phyloP scores from a whole-genome alignment of 2,113 vertebrate genomes.

The Sphyrna mokarran region DNA sequence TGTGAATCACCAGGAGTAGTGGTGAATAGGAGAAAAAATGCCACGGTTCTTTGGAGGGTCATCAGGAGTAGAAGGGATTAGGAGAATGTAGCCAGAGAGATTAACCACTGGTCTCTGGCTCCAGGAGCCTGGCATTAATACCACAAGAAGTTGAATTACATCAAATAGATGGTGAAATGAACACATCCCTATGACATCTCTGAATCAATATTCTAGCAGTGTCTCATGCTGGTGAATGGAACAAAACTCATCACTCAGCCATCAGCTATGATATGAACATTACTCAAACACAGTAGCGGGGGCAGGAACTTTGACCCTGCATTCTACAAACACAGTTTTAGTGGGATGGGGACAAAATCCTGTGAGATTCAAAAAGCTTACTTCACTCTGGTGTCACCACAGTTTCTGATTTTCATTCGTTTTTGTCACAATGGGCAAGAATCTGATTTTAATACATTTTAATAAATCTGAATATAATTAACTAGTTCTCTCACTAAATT shows the following conservation, averaged over 20 bases:
- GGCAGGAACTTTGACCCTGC: too few species aligned
- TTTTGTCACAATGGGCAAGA: too few species aligned
- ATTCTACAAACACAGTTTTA: too few species aligned
- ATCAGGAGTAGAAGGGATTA: background rate
- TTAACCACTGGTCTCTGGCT: background rate
- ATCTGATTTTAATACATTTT: too few species aligned
- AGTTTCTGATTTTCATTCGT: too few species aligned
- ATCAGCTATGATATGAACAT: background rate
- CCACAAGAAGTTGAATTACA: background rate
- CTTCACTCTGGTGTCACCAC: too few species aligned
- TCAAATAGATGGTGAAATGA: background rate
- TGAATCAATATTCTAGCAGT: too few species aligned
- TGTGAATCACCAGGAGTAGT: background rate
- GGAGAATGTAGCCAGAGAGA: background rate
- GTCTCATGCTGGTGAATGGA: background rate
- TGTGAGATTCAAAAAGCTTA: too few species aligned
- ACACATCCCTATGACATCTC: too few species aligned
- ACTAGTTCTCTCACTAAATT: too few species aligned
- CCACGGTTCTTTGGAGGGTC: background rate
- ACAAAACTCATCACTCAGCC: background rate
- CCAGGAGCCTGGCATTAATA: background rate
- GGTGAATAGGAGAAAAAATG: background rate
- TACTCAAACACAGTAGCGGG: background rate
- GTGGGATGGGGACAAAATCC: too few species aligned
- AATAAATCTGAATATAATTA: too few species aligned